These are phyloP conservation scores for Heliangelus exortis DNA, from an alignment of 2,797 vertebrate species.

Conservation along the genomic window DNA sequence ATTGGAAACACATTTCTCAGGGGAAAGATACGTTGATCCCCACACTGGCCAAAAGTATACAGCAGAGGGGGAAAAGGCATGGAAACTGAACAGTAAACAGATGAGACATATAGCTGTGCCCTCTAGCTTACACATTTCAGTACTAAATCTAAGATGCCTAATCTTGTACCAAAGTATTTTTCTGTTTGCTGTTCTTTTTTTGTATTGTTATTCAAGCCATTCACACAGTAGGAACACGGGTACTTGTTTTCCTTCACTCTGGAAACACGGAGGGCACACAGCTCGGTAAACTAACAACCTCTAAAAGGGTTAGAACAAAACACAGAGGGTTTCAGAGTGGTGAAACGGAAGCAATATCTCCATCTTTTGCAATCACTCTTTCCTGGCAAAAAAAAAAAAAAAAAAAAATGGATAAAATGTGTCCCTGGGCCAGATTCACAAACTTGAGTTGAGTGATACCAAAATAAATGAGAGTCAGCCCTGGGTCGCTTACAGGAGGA, in stretches of 20 bases:
- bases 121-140: background rate
- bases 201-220: background rate
- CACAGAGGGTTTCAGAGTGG: slow-evolving; percentile 30
- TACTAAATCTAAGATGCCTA: background rate
- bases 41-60: background rate
- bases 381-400: background rate
- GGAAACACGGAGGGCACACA: slow-evolving; percentile 24
- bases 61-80: background rate
- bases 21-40: background rate
- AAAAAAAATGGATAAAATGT: background rate
- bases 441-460: background rate
- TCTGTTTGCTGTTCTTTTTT: background rate
- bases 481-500: background rate
- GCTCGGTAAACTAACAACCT: slow-evolving; percentile 36
- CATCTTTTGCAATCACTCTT: background rate
- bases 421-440: background rate
- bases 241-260: slow-evolving; percentile 27
- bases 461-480: slow-evolving; percentile 26
- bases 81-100: background rate
- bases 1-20: background rate
- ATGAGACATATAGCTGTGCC: background rate
- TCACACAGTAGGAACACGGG: background rate
- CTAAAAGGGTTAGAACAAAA: slow-evolving; percentile 52
- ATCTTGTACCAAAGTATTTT: slow-evolving; percentile 4
- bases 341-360: slow-evolving; percentile 4